Base-by-base conservation (phyloP, 2,113 vertebrate genomes). In the Pleuronectes platessa region DNA sequence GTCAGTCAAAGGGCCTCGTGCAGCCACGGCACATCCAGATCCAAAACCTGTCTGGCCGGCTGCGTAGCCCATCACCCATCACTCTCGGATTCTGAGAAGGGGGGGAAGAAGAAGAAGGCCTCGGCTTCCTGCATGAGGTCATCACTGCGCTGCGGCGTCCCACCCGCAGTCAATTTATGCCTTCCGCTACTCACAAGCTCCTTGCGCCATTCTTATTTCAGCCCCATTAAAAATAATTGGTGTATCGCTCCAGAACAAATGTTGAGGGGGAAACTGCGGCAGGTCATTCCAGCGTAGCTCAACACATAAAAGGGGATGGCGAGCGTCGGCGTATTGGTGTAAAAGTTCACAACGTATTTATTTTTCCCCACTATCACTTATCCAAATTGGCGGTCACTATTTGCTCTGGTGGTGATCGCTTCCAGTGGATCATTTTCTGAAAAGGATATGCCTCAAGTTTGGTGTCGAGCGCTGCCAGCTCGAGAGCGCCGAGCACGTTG, bases 211-310 rank as follows among this genome's bases (percentile, higher is more conserved):
- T 87, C 83, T 81, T 82, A 74, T 88, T 80, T 91, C 76, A 85
- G 89, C 81, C 82, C 85, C 84, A 88, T 91, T 92, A 86, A 83
- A 90, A 86, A 76, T 91, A 88, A 92, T 85, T 88, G 88, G 60
- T 26, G 63, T 64, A 79, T 81, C n/a, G 71, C 81, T 88, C 82
- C 86, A 86, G 85, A 86, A 88, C 83, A 86, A 89, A 88, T 83
- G 82, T 86, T 89, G 84, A 78, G 70, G 37, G 56, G 78, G 84
- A 87, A 90, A 82, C 82, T 64, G 18, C 26, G 67, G 83, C 82
- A 70, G 76, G 79, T 85, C 76, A 88, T 72, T 85, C 76, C 4
- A 11, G 20, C 51, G 81, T 53, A 70, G 68, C 80, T 87, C 84
- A 73, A 74, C 68, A 71, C n/a, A 68, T 27, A 61, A 74, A 74